Evolutionary conservation across 2,888 invertebrate species (phyloP).

Genomic region (Homarus gammarus): DNA sequence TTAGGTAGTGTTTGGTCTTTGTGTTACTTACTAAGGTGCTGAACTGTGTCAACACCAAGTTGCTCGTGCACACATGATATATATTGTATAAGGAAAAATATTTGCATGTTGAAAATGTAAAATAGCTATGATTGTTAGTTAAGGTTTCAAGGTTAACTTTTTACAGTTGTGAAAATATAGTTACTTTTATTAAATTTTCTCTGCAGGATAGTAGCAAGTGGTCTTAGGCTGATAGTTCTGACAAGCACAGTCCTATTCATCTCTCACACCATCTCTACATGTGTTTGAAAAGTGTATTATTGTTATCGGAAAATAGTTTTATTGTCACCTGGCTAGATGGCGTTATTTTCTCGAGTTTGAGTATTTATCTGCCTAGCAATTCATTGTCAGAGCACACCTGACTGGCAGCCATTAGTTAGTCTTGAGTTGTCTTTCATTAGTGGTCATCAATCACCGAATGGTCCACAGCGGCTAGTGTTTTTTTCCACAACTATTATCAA

Average conservation of each 20-base stretch:
- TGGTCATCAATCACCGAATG: background rate
- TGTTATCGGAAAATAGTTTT: background rate
- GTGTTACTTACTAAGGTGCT: too few species aligned
- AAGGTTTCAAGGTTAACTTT: conserved; percentile 1
- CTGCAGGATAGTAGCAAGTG: background rate
- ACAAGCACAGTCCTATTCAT: background rate
- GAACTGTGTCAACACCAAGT: too few species aligned
- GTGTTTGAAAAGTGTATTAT: background rate
- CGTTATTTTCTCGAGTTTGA: background rate
- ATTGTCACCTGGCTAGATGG: background rate
- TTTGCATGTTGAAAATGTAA: conserved; percentile 8
- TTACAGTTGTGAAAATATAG: background rate
- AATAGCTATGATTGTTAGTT: background rate
- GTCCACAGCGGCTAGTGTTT: background rate
- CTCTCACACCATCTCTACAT: background rate
- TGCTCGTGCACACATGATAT: too few species aligned
- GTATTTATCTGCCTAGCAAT: background rate
- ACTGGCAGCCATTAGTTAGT: background rate
- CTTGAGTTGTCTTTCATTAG: background rate
- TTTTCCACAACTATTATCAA: conserved; percentile 32
- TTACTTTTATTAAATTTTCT: background rate
- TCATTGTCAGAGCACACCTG: background rate
- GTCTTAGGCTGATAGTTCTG: background rate
- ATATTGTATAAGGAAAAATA: too few species aligned
- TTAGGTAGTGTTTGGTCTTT: too few species aligned